Base-by-base conservation (phyloP, 2,113 vertebrate species). In the Philantomba maxwellii region DNA sequence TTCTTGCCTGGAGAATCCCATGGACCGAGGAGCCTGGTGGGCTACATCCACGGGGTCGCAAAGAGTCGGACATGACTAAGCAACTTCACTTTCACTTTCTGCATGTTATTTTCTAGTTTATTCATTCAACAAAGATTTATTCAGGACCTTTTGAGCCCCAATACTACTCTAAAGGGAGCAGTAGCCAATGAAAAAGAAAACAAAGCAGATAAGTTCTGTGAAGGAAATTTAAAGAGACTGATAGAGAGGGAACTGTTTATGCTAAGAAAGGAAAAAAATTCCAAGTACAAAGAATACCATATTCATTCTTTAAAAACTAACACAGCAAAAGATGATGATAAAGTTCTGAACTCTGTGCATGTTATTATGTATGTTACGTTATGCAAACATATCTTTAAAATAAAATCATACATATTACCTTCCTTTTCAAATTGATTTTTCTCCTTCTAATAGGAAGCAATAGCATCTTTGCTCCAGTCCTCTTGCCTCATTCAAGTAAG, bases 401-500 rank as follows among this genome's bases (percentile, higher is more conserved):
- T 91, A 86, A 94, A 92, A 28, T 2, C 15, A 39, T 73, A 43
- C 19, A 36, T 53, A 23, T 77, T 81, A 81, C 30, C 47, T 94
- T 75, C 26, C 53, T 96, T 77, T 93, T 97, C 70, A 90, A 92
- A 97, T 94, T 4, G 3, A 2, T 90, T 92, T 97, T 97, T 96
- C 89, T 97, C 58, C 62, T 21, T 98, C 94, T 82, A 66, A 95
- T 93, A 99, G 99, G 99, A 90, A 99, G 98, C 98, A 99, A 99
- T 96, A 99, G 99, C 98, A 99, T 99, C 95, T 99, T 99, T 45
- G 99, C 99, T 96, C 97, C 99, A 0, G 99, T 99, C 93, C 98
- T 99, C 58, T 98, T 99, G 97, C 99, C 99, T 7, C 98, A 99
- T 90, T 99, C 99, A 47, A 99, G 99, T 99, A 98, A 99, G 99